A percentile compares a stretch with the other conserved stretches of the same genome.
These are phyloP conservation scores for Nymphalis polychloros DNA, from an alignment of 2,888 invertebrate genomes.

Conservation along the genomic window DNA sequence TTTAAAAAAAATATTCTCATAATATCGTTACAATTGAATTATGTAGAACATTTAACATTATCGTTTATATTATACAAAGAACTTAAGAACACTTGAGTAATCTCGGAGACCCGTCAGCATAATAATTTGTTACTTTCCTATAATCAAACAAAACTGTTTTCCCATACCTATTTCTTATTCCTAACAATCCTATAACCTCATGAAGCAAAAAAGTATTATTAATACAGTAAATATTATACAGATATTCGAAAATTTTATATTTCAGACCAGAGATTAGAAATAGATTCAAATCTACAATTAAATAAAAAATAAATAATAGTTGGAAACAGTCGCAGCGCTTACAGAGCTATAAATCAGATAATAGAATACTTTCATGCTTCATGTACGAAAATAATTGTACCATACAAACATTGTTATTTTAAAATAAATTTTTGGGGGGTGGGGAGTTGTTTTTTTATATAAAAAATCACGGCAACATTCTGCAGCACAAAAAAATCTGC, in stretches of 20 bases:
- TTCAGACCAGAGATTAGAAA: slow-evolving; percentile 72
- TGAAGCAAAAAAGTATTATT: slow-evolving; percentile 81
- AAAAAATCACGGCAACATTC: slow-evolving; percentile 69
- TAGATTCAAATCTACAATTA: slow-evolving; percentile 74
- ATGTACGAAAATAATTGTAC: slow-evolving; percentile 66
- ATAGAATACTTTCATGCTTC: slow-evolving; percentile 78
- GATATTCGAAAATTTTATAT: slow-evolving; percentile 63
- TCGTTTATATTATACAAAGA: slow-evolving; percentile 39
- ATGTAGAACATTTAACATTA: slow-evolving; percentile 25
- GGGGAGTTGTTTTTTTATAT: slow-evolving; percentile 59
- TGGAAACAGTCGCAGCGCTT: slow-evolving; percentile 46
- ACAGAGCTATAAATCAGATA: slow-evolving; percentile 41
- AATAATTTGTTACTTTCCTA: slow-evolving; percentile 58
- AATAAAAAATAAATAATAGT: slow-evolving; percentile 53
- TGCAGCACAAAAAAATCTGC: slow-evolving; percentile 70
- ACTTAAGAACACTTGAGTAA: slow-evolving; percentile 46
- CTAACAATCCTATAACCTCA: slow-evolving; percentile 76
- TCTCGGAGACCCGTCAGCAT: slow-evolving; percentile 67
- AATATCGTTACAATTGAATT: slow-evolving; percentile 28
- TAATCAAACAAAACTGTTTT: slow-evolving; percentile 65
- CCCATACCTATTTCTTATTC: slow-evolving; percentile 73
- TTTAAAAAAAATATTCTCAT: slow-evolving; percentile 25
- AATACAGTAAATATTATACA: slow-evolving; percentile 74
- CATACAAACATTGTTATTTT: slow-evolving; percentile 63
- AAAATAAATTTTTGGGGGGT: slow-evolving; percentile 54